phyloP scores from a whole-genome alignment of 2,797 vertebrate species.

The Chaetophractus vellerosus region DNA sequence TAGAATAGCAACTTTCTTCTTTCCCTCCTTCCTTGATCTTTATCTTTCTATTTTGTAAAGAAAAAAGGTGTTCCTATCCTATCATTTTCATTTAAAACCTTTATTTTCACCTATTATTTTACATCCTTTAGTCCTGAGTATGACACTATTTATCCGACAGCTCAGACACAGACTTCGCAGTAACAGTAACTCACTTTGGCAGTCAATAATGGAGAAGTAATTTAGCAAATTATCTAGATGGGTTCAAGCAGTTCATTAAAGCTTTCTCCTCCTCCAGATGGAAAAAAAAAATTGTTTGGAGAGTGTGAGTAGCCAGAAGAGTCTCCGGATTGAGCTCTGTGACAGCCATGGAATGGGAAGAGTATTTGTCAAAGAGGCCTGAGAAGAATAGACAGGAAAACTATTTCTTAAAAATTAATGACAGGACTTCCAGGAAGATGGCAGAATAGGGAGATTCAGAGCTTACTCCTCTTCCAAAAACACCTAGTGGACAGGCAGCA shows the following conservation, averaged over 20 bases:
- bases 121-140: background rate
- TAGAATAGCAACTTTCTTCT: background rate
- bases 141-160: background rate
- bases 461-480: no score
- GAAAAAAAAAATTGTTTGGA: background rate
- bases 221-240: background rate
- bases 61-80: background rate
- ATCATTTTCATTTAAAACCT: background rate
- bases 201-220: background rate
- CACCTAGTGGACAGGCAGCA: no score
- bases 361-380: background rate
- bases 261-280: background rate
- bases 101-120: background rate
- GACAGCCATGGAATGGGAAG: background rate
- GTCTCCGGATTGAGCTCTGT: background rate
- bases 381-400: background rate
- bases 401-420: slow-evolving; percentile 60
- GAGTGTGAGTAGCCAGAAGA: background rate
- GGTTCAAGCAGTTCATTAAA: background rate
- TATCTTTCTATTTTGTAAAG: background rate
- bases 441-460: no score
- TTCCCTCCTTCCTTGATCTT: background rate
- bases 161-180: slow-evolving; percentile 13
- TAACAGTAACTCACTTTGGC: background rate
- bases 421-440: no score